A percentile compares a stretch with the other conserved stretches of the same genome.
These are phyloP conservation scores for Lymantria monacha DNA, from an alignment of 2,888 invertebrate genomes.

Conservation along the genomic window DNA sequence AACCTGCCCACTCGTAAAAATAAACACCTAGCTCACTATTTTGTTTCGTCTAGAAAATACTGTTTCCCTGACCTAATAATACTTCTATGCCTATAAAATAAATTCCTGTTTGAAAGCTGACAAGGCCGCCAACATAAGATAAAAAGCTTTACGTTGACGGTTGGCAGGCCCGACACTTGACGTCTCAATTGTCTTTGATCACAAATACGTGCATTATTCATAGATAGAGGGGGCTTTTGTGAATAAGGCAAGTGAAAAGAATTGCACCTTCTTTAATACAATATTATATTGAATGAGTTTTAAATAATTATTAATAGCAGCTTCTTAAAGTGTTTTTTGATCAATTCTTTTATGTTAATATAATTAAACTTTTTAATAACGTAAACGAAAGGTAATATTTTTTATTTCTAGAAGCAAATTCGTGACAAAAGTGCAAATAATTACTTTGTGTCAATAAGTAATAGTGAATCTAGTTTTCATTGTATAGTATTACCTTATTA, in stretches of 20 bases:
- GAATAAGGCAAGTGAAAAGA: not conserved
- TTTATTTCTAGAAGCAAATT: too few species aligned
- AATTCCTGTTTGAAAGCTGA: constrained; percentile 24
- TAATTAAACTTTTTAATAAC: too few species aligned
- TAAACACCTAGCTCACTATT: not conserved
- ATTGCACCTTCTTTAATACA: not conserved
- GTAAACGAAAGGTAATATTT: too few species aligned
- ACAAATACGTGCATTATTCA: constrained; percentile 68
- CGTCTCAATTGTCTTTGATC: constrained; percentile 74
- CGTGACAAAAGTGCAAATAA: too few species aligned
- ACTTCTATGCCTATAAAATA: constrained; percentile 17
- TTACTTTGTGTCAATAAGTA: too few species aligned
- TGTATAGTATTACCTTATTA: too few species aligned
- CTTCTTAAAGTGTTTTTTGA: too few species aligned
- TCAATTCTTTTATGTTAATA: too few species aligned
- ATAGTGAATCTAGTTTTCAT: too few species aligned
- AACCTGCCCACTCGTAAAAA: not conserved
- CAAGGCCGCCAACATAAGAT: constrained; percentile 41
- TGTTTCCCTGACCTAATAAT: constrained; percentile 5
- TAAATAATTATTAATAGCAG: constrained; percentile 21
- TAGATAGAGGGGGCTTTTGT: constrained; percentile 19
- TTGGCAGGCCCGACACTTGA: constrained; percentile 41
- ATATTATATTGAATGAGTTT: not conserved
- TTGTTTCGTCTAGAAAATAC: not conserved
- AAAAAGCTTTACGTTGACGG: constrained; percentile 49